These are phyloP conservation scores for Drosophila kikkawai DNA, from an alignment of 1,140 invertebrate genomes.

Conservation along the genomic window DNA sequence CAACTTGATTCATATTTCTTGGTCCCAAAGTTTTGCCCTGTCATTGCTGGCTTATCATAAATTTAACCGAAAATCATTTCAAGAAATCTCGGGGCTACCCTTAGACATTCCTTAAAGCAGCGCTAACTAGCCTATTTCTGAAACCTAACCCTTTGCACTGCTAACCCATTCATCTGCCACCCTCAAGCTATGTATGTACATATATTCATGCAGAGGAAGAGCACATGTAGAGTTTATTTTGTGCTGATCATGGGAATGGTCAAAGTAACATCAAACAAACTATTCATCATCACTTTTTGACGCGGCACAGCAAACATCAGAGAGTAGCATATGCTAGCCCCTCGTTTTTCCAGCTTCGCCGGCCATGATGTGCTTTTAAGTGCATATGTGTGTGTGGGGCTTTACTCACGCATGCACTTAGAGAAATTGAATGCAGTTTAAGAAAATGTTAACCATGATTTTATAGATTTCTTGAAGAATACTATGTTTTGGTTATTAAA, in stretches of 20 bases:
- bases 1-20: slow-evolving; percentile 18
- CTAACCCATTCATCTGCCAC: slow-evolving; percentile 23
- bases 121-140: slow-evolving; percentile 41
- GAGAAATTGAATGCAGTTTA: not conserved
- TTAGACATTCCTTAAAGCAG: slow-evolving; percentile 23
- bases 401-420: slow-evolving; percentile 22
- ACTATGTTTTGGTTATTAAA: too few species aligned
- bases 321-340: slow-evolving; percentile 53
- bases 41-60: slow-evolving; percentile 40
- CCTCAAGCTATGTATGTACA: not conserved
- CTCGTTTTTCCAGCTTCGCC: not conserved
- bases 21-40: slow-evolving; percentile 11
- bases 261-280: slow-evolving; percentile 84
- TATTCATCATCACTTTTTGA: slow-evolving; percentile 81
- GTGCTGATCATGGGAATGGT: slow-evolving; percentile 79
- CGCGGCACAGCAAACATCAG: slow-evolving; percentile 74
- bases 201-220: not conserved
- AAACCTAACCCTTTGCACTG: slow-evolving; percentile 29
- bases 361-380: slow-evolving; percentile 73
- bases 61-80: slow-evolving; percentile 34
- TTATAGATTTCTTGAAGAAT: too few species aligned
- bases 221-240: slow-evolving; percentile 48
- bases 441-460: not conserved
- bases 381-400: slow-evolving; percentile 33
- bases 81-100: slow-evolving; percentile 29